Evolutionary conservation across 2,113 vertebrate genomes (phyloP), one percentile per base, ranked within the genome.

Genomic region (Steatornis caripensis): DNA sequence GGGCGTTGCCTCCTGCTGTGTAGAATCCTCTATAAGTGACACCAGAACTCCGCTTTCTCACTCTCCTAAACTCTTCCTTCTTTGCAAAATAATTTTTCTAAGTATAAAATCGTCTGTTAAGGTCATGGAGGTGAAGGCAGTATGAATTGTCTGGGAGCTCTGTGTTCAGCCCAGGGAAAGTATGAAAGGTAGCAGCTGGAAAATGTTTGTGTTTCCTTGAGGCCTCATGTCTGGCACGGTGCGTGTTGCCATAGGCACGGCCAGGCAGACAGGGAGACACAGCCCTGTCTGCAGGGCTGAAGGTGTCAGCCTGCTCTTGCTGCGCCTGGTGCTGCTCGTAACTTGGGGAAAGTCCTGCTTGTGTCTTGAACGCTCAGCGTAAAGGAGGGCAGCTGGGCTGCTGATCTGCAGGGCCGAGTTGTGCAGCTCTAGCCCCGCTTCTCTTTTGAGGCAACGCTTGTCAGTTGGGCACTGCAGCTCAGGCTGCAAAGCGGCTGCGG

Each of bases 121-220:
- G 55, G 72, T 49, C 60, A 49, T 3, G 37, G 32, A 36, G 14
- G 12, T 53, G 68, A 39, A 94, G 66, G 68, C 62, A 60, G 58
- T 29, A 57, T 20, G 66, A 84, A 68, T 76, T 82, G 70, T 79
- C 94, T 89, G 71, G 57, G 78, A 78, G 74, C 48, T 68, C 61
- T 36, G 13, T 60, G 70, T 78, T 94, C 85, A 57, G 45, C 24
- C 43, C 17, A 12, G 58, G 85, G 90, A 95, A 94, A 92, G 66
- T 49, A 92, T 90, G 90, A 92, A 92, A 92, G 75, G 82, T 71
- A 53, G 66, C 22, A 12, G 88, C 66, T 55, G 69, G 43, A 8
- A 72, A 78, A 88, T 94, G 68, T 96, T 92, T 95, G 58, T 79
- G 45, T 97, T 95, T 97, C 94, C 95, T 90, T 69, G 94, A 95